phyloP scores from a whole-genome alignment of 1,140 invertebrate genomes.

The Drosophila mayri region DNA sequence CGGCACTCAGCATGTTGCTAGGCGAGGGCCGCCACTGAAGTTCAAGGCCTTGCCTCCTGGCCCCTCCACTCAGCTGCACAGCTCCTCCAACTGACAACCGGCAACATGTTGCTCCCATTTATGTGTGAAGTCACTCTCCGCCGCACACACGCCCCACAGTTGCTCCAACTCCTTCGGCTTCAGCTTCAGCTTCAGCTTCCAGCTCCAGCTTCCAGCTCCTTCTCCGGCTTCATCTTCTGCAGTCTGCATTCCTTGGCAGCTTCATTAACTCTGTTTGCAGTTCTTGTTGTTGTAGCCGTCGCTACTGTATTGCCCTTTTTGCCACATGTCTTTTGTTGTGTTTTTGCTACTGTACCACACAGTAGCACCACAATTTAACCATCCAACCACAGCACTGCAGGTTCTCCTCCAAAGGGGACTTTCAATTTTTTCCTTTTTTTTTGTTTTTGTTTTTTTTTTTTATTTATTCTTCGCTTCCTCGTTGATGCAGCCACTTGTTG shows the following conservation, averaged over 20 bases:
- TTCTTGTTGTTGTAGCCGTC: constrained; percentile 37
- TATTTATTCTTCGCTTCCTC: constrained; percentile 20
- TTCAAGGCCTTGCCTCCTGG: constrained; percentile 23
- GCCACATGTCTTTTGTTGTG: constrained; percentile 65
- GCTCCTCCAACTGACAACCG: constrained; percentile 29
- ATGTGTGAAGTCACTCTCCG: constrained; percentile 72
- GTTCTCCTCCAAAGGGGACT: constrained; percentile 50
- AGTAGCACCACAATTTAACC: constrained; percentile 46
- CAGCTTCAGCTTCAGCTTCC: constrained; percentile 15
- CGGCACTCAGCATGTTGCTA: constrained; percentile 64
- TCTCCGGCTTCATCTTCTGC: constrained; percentile 30
- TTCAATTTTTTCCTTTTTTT: constrained; percentile 55
- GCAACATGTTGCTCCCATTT: constrained; percentile 82
- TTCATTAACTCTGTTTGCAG: constrained; percentile 77
- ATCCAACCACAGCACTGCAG: constrained; percentile 13
- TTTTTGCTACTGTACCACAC: constrained; percentile 79
- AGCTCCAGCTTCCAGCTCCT: constrained; percentile 7
- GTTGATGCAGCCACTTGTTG: constrained; percentile 43
- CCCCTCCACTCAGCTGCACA: background rate
- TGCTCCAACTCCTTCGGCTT: constrained; percentile 21
- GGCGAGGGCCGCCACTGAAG: constrained; percentile 32
- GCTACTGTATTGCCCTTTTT: constrained; percentile 66
- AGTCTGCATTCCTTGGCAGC: constrained; percentile 80
- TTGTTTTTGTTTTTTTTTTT: constrained; percentile 1
- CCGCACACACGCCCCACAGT: constrained; percentile 7